Base-by-base conservation (phyloP, 2,797 vertebrate species). In the Peromyscus nudipes region DNA sequence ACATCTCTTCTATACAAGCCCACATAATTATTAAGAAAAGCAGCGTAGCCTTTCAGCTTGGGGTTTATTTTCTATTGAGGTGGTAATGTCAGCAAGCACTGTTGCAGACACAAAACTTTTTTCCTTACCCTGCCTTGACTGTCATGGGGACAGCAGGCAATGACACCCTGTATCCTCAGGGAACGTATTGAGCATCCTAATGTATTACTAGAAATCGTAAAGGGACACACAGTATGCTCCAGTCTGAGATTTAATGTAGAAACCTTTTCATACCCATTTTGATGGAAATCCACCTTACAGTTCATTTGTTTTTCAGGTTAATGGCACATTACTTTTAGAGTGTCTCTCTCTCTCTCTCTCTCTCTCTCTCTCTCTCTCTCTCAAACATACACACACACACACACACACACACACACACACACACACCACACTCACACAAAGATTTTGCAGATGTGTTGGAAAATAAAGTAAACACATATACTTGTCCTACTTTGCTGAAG, bases 241-340 rank as follows among this genome's bases (percentile, higher is more conserved):
- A 12, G 37, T 69, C 34, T 67, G n/a, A 27, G 79, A 55, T 94
- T 95, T 79, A 94, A 81, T 86, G 94, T 96, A 90, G 94, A 92
- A 96, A 83, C 40, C 19, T 65, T 49, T 94, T 91, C 65, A 75
- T 80, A 37, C 94, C 57, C 80, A 31, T 80, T 96, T 96, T 75
- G 57, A 91, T 87, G 81, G 60, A 95, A 92, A 52, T 10, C 11
- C 1, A 57, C 11, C 37, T 95, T 90, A 80, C 65, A 65, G 77
- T 93, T 94, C 64, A 96, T 95, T 97, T 91, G 43, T 64, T 94
- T 96, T 95, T 87, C 62, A 92, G 91, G 86, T 86, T 96, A 97
- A 96, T 96, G 86, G 75, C 75, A 81, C 93, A 81, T 95, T 97
- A 81, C 89, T 95, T 96, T 92, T 96, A 83, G 75, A 92, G 46